A percentile compares a stretch with the other conserved stretches of the same genome.
These are phyloP conservation scores for Agrotis segetum DNA, from an alignment of 2,888 invertebrate genomes.

Conservation along the genomic window DNA sequence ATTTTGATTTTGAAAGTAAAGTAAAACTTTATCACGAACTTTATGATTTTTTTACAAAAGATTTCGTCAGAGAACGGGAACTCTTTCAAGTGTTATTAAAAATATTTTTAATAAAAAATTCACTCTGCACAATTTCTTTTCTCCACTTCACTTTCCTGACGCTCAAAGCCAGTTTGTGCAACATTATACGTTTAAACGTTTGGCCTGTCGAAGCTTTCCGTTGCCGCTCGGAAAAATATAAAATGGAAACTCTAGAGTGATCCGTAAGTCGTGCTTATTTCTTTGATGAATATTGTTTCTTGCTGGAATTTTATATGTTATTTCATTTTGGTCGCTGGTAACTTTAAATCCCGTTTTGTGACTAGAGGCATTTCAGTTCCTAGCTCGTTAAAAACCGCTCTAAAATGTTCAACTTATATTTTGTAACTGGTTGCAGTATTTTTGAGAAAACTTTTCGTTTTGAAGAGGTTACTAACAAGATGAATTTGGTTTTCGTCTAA, in stretches of 20 bases:
- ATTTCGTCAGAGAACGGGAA: too few relatives aligned
- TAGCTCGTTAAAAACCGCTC: background rate
- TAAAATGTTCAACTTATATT: background rate
- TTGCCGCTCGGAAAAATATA: constrained; percentile 15
- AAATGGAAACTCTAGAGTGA: constrained; percentile 1
- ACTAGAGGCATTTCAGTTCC: background rate
- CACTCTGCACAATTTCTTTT: background rate
- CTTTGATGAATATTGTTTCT: constrained; percentile 11
- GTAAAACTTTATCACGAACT: too few relatives aligned
- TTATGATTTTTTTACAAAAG: too few relatives aligned
- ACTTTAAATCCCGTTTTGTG: background rate
- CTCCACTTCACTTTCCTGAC: background rate
- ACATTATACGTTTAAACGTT: constrained; percentile 19
- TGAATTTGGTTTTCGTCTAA: background rate
- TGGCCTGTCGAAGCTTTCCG: constrained; percentile 18
- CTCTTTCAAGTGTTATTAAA: too few relatives aligned
- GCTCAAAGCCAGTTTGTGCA: constrained; percentile 24
- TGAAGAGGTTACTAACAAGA: background rate
- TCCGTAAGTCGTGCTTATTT: constrained; percentile 9
- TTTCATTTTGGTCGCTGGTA: constrained; percentile 6
- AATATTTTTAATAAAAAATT: background rate
- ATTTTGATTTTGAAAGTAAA: too few relatives aligned
- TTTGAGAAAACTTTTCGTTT: background rate
- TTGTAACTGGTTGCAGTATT: background rate
- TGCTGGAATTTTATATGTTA: constrained; percentile 3